Evolutionary conservation across 2,888 invertebrate genomes (phyloP).

Genomic region (Brachylomia viminalis): DNA sequence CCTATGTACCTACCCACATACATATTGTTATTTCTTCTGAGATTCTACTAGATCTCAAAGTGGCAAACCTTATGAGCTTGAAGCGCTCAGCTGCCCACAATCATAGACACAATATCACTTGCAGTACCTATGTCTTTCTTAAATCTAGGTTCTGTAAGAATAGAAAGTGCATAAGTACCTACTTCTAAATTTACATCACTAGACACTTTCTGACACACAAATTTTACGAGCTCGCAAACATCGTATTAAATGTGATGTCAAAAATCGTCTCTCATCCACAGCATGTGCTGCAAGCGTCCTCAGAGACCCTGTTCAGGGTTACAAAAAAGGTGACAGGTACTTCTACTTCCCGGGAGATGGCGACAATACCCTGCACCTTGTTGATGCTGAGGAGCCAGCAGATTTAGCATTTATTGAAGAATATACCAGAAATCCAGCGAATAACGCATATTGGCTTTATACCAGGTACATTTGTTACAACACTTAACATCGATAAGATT

Average conservation of each 20-base stretch:
- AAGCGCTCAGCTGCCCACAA: not conserved
- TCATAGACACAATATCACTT: not conserved
- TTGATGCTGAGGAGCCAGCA: slow-evolving; percentile 72
- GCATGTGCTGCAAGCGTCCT: slow-evolving; percentile 75
- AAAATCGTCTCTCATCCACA: slow-evolving; percentile 45
- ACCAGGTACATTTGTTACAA: slow-evolving; percentile 71
- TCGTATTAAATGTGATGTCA: not conserved
- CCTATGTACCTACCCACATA: not conserved
- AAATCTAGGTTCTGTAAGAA: not conserved
- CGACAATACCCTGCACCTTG: slow-evolving; percentile 69
- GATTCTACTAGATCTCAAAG: not conserved
- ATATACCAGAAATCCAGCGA: slow-evolving; percentile 68
- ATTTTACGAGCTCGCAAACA: not conserved
- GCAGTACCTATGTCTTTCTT: not conserved
- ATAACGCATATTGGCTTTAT: slow-evolving; percentile 75
- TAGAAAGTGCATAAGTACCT: not conserved
- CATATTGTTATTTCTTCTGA: not conserved
- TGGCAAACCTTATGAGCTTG: not conserved
- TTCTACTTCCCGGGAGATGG: slow-evolving; percentile 79
- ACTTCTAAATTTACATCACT: not conserved
- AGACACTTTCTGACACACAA: not conserved
- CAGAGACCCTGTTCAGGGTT: slow-evolving; percentile 71
- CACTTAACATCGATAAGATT: not conserved
- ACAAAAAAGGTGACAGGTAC: slow-evolving; percentile 74
- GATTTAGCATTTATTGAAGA: slow-evolving; percentile 68